Evolutionary conservation across 2,888 invertebrate species (phyloP).

Genomic region (Sarcophaga rosellei): DNA sequence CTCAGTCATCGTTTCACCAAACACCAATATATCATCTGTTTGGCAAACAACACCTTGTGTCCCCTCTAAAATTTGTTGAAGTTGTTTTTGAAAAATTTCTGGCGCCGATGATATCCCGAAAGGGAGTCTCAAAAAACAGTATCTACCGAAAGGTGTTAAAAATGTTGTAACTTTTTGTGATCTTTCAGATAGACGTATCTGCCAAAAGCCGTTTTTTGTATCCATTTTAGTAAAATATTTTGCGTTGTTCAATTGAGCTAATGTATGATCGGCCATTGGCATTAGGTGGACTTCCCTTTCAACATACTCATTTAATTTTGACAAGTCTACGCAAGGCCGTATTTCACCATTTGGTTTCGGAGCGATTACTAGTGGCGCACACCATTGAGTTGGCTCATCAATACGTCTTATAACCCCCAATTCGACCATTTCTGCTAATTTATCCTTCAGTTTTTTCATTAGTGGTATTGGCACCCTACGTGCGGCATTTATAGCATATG

Average conservation of each 20-base stretch:
- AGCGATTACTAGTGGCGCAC: constrained; percentile 9
- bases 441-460: no score
- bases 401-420: background rate
- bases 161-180: constrained; percentile 20
- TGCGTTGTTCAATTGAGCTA: constrained; percentile 66
- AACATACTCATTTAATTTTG: constrained; percentile 12
- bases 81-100: constrained; percentile 48
- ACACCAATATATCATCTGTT: constrained; percentile 58
- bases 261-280: constrained; percentile 66
- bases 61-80: constrained; percentile 35
- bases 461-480: no score
- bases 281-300: constrained; percentile 64
- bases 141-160: constrained; percentile 62
- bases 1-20: constrained; percentile 30
- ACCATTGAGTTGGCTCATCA: background rate
- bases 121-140: constrained; percentile 49
- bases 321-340: constrained; percentile 14
- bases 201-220: constrained; percentile 65
- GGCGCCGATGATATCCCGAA: constrained; percentile 56
- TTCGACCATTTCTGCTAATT: no score
- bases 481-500: no score
- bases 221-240: constrained; percentile 74
- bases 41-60: constrained; percentile 52
- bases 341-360: constrained; percentile 19
- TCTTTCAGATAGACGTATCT: constrained; percentile 35